Conservation (phyloP, 92 coral and sea anemone genomes). For the Muricea muricata region DNA sequence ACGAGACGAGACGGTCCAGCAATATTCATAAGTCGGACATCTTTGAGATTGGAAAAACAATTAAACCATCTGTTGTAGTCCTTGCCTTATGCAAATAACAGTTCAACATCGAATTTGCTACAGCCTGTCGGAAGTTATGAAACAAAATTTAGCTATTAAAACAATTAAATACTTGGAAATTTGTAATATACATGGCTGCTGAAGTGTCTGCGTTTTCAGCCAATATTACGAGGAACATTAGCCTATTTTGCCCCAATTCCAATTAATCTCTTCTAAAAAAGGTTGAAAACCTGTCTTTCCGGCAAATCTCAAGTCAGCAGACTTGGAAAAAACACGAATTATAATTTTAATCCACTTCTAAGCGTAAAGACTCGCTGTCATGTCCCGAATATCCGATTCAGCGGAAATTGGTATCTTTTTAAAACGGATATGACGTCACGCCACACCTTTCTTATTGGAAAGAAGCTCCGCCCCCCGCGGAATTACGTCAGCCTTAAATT, state of each 20-base stretch:
- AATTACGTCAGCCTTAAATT: slow-evolving; percentile 28
- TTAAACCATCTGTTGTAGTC: slow-evolving; percentile 12
- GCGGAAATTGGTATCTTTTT: slow-evolving; percentile 26
- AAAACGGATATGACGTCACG: slow-evolving; percentile 43
- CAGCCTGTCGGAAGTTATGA: slow-evolving; percentile 1
- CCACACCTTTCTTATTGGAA: slow-evolving; percentile 18
- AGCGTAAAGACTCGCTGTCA: neutral
- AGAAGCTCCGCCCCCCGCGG: slow-evolving; percentile 15
- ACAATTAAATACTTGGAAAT: slow-evolving; percentile 1
- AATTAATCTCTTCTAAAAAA: neutral
- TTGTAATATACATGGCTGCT: neutral
- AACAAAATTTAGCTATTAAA: slow-evolving; percentile 5
- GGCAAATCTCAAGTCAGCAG: neutral
- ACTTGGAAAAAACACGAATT: neutral
- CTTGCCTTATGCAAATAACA: slow-evolving; percentile 1
- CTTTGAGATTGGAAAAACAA: neutral
- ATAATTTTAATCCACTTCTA: slow-evolving; percentile 12
- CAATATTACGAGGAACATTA: neutral
- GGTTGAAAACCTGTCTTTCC: neutral
- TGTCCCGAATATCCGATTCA: slow-evolving; percentile 6
- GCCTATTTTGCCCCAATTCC: neutral
- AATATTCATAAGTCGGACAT: no score
- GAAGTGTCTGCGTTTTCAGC: neutral
- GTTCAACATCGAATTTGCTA: neutral
- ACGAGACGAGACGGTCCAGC: neutral